phyloP scores from a whole-genome alignment of 2,888 invertebrate species.

The Calameuta pallipes region DNA sequence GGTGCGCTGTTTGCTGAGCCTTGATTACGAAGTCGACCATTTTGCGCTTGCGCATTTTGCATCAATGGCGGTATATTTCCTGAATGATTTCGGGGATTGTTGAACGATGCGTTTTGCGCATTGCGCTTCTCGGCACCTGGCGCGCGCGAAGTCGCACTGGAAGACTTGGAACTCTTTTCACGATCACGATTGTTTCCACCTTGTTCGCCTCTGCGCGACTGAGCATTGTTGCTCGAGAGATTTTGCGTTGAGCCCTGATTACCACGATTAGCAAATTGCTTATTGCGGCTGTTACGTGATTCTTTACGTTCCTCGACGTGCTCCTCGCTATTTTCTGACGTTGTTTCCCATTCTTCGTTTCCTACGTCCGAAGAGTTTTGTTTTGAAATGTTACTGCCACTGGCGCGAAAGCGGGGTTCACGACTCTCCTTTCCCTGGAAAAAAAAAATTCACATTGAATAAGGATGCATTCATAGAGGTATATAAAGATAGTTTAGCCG shows the following conservation, averaged over 20 bases:
- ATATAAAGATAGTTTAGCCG: background rate
- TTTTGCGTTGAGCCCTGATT: constrained; percentile 39
- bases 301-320: constrained; percentile 64
- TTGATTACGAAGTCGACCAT: constrained; percentile 56
- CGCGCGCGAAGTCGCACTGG: constrained; percentile 49
- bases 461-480: background rate
- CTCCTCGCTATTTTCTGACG: constrained; percentile 83
- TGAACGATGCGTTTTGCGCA: constrained; percentile 47
- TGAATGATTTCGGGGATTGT: constrained; percentile 57
- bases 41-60: constrained; percentile 54
- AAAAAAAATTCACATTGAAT: background rate
- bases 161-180: constrained; percentile 54
- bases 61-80: constrained; percentile 54
- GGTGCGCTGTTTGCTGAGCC: constrained; percentile 55
- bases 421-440: constrained; percentile 59
- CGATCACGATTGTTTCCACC: constrained; percentile 43
- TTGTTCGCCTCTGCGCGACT: constrained; percentile 47
- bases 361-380: constrained; percentile 66
- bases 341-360: constrained; percentile 83
- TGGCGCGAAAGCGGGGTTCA: constrained; percentile 50
- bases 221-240: constrained; percentile 31
- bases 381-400: constrained; percentile 47
- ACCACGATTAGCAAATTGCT: constrained; percentile 47
- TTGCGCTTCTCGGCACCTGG: constrained; percentile 59
- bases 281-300: constrained; percentile 51